These are phyloP conservation scores for Drosophila simulans DNA, from an alignment of 1,140 invertebrate species.

Conservation along the genomic window DNA sequence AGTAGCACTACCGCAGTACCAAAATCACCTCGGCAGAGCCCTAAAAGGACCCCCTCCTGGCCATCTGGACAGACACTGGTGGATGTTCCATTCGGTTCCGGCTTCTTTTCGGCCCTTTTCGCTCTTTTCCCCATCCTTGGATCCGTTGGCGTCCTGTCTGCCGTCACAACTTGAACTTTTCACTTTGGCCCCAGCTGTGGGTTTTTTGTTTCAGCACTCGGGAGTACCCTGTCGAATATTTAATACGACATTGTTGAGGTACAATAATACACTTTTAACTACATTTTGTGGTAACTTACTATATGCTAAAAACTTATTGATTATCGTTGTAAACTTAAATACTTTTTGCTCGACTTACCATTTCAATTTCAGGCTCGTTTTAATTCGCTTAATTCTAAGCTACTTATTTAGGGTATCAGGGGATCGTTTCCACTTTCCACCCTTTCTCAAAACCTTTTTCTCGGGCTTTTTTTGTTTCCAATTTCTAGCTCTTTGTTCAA, in stretches of 20 bases:
- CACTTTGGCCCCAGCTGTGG: conserved; percentile 10
- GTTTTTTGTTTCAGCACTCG: neutral
- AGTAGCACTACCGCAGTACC: conserved; percentile 25
- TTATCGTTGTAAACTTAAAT: neutral
- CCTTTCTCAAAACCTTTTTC: neutral
- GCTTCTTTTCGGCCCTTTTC: conserved; percentile 4
- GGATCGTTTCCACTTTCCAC: conserved; percentile 7
- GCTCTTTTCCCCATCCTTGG: neutral
- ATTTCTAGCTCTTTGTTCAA: conserved; percentile 19
- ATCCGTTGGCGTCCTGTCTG: conserved; percentile 24
- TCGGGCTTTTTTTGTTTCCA: conserved; percentile 10
- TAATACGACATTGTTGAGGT: neutral
- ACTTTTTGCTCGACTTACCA: neutral
- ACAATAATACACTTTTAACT: too few relatives aligned
- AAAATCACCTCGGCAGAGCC: neutral
- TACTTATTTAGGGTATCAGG: conserved; percentile 26
- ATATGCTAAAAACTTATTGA: too few relatives aligned
- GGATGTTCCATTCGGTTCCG: conserved; percentile 29
- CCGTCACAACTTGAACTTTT: conserved; percentile 46
- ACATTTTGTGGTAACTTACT: too few relatives aligned
- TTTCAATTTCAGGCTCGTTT: neutral
- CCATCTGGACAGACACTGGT: conserved; percentile 31
- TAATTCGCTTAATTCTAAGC: conserved; percentile 18
- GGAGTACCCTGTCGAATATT: neutral
- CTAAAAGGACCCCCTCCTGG: neutral